Conservation (phyloP, 2,113 vertebrate genomes). For the Apeltes quadracus region DNA sequence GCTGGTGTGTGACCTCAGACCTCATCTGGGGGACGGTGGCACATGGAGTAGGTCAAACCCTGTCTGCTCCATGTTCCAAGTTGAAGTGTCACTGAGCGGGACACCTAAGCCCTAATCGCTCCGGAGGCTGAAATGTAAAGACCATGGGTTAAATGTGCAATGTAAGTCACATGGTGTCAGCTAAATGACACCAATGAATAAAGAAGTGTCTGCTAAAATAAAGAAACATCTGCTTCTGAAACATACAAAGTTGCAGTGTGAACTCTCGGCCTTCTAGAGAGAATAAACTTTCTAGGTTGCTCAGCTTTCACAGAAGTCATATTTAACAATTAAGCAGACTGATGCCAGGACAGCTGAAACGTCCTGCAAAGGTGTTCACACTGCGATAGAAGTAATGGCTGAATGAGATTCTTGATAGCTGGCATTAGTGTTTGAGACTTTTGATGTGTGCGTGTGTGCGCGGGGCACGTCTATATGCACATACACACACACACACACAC, state of each 20-base stretch:
- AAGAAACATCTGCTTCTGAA: constrained; percentile 30
- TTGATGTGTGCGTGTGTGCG: background rate
- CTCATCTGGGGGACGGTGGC: no score
- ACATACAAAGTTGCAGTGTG: background rate
- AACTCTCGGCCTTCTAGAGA: background rate
- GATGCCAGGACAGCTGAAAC: background rate
- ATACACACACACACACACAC: constrained; percentile 44
- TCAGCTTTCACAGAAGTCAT: background rate
- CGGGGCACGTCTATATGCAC: background rate
- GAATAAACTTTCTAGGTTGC: background rate
- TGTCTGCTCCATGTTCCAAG: no score
- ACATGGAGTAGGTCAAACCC: no score
- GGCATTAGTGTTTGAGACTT: background rate
- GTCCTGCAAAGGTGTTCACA: background rate
- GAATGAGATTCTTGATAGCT: background rate
- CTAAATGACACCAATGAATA: no score
- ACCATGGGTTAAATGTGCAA: no score
- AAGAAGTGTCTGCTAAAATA: constrained; percentile 33
- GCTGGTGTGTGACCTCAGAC: constrained; percentile 1
- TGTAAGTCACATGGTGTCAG: no score
- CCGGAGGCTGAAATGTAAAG: no score
- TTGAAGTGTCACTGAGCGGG: no score
- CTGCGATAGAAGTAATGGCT: background rate
- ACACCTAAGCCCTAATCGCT: no score
- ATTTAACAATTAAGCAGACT: background rate